Base-by-base conservation (phyloP, 1,140 invertebrate species). In the Littorina saxatilis region DNA sequence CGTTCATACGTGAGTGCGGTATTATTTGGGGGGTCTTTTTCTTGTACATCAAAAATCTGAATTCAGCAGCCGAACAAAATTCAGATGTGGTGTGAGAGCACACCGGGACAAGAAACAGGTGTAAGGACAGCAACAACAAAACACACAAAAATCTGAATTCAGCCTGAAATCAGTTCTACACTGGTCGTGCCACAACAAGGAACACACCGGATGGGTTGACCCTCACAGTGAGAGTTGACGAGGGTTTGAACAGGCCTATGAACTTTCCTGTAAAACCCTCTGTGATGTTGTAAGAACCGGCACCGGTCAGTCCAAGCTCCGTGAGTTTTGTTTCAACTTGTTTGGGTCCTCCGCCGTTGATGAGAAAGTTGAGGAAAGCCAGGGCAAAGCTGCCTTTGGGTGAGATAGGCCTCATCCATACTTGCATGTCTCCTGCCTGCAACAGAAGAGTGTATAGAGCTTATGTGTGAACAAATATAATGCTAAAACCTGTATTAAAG, bases 141-240 rank as follows among this genome's bases (percentile, higher is more conserved):
- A n/a, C n/a, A n/a, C n/a, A n/a, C n/a, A n/a, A n/a, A n/a, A n/a
- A n/a, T n/a, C n/a, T n/a, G n/a, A n/a, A n/a, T n/a, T n/a, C n/a
- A n/a, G n/a, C n/a, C n/a, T n/a, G n/a, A n/a, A n/a, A n/a, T n/a
- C n/a, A n/a, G n/a, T n/a, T n/a, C n/a, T n/a, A n/a, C n/a, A n/a
- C n/a, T n/a, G 79, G 79, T 52, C 39, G 76, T 20, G 73, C 80
- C n/a, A 75, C 73, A 29, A 76, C 63, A 29, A 85, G 63, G 32
- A 81, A 76, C n/a, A 85, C 81, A 77, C 84, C 81, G 39, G 84
- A 80, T 1, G 97, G 97, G 93, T 98, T 98, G 2, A 99, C 97
- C 94, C 96, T 96, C 35, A 98, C 96, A 93, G 96, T 97, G 85
- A 98, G 96, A 91, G 96, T 96, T 32, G 97, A 97, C 88, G 96